A percentile compares a stretch with the other conserved stretches of the same genome.
phyloP scores from a whole-genome alignment of 2,888 invertebrate species.

The Mythimna albipuncta region DNA sequence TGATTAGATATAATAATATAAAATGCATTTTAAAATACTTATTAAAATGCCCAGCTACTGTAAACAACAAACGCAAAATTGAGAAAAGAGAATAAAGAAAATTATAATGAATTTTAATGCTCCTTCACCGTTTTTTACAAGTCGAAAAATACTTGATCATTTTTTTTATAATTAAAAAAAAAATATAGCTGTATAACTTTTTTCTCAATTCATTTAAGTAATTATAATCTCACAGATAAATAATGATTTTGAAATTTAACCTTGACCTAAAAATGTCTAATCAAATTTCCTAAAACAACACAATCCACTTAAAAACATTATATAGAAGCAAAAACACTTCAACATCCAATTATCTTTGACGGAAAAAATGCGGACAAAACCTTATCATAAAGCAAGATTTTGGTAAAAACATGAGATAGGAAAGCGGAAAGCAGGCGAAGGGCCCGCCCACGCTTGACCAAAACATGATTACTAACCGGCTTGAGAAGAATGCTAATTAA shows the following conservation, averaged over 20 bases:
- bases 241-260: neutral
- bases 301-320: neutral
- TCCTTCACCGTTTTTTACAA: too few relatives aligned
- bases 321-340: neutral
- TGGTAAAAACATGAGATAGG: constrained; percentile 47
- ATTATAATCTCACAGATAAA: neutral
- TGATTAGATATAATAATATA: too few relatives aligned
- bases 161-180: too few relatives aligned
- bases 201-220: too few relatives aligned
- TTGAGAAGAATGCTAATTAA: constrained; percentile 71
- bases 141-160: too few relatives aligned
- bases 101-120: too few relatives aligned
- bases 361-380: constrained; percentile 32
- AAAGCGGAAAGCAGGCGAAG: constrained; percentile 49
- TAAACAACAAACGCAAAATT: too few relatives aligned
- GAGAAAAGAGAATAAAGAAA: too few relatives aligned
- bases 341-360: constrained; percentile 31
- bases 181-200: too few relatives aligned
- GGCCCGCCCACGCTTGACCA: constrained; percentile 62
- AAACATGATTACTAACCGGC: constrained; percentile 67
- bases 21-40: too few relatives aligned
- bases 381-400: constrained; percentile 34
- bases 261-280: constrained; percentile 7
- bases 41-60: too few relatives aligned
- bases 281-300: neutral